Percentiles rank a stretch among this genome's conserved stretches.
phyloP scores from a whole-genome alignment of 2,888 invertebrate genomes.

The Eueremaeus valkanovi region DNA sequence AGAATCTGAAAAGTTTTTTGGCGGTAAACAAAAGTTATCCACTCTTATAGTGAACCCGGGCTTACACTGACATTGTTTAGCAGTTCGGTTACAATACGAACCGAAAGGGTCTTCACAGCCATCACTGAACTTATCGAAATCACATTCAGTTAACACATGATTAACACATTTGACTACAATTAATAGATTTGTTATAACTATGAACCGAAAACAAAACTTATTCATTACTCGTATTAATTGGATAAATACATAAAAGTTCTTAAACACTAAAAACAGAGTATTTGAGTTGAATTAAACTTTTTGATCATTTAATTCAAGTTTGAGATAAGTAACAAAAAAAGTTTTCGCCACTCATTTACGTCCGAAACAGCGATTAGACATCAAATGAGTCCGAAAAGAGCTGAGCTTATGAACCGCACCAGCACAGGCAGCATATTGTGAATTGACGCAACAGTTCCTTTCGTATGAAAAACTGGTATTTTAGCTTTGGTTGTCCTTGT shows the following conservation, averaged over 20 bases:
- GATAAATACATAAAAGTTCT: too few relatives aligned
- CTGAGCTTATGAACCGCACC: not conserved
- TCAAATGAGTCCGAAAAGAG: not conserved
- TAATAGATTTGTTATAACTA: not conserved
- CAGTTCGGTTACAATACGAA: not conserved
- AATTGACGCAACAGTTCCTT: not conserved
- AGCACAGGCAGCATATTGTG: not conserved
- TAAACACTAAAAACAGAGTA: too few relatives aligned
- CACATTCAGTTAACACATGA: not conserved
- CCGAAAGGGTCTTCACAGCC: constrained; percentile 16
- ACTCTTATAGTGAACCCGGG: not conserved
- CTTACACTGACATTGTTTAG: not conserved
- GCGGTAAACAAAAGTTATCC: not conserved
- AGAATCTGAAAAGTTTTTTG: constrained; percentile 9
- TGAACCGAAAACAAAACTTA: not conserved
- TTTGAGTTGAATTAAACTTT: too few relatives aligned
- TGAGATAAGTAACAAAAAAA: not conserved
- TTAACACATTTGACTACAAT: not conserved
- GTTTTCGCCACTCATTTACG: not conserved
- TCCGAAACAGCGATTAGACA: not conserved
- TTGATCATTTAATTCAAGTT: too few relatives aligned
- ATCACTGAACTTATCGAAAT: not conserved
- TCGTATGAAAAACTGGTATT: not conserved
- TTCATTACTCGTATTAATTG: not conserved
- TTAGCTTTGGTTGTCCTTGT: not conserved